phyloP scores from a whole-genome alignment of 1,140 invertebrate species.

The Calycopis cecrops region DNA sequence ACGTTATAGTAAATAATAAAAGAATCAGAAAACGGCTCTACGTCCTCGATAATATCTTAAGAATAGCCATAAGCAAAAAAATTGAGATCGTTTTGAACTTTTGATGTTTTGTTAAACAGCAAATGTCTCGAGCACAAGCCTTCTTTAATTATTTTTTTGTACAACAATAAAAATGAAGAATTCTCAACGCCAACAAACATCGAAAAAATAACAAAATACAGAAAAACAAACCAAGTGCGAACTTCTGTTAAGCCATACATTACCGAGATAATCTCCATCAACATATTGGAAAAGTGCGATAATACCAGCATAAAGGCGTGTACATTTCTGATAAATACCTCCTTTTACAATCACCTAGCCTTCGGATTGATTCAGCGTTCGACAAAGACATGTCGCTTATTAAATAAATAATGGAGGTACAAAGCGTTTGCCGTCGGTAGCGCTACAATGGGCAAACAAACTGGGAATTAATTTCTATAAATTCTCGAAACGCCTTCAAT shows the following conservation, averaged over 20 bases:
- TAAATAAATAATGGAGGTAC: constrained; percentile 69
- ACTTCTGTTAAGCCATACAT: constrained; percentile 1
- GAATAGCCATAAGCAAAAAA: too few species aligned
- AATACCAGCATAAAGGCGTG: constrained; percentile 22
- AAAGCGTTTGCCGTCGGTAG: constrained; percentile 55
- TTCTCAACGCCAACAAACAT: too few species aligned
- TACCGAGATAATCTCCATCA: constrained; percentile 12
- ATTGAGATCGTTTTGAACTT: too few species aligned
- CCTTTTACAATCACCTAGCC: constrained; percentile 43
- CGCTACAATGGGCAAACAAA: constrained; percentile 63
- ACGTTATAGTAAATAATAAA: too few species aligned
- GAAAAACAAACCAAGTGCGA: not conserved
- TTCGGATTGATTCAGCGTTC: constrained; percentile 49
- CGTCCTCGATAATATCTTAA: too few species aligned
- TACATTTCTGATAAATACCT: constrained; percentile 32
- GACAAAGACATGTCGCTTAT: constrained; percentile 58
- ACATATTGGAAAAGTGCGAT: constrained; percentile 16
- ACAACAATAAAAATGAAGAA: too few species aligned
- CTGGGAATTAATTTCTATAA: constrained; percentile 70
- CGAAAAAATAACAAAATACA: too few species aligned
- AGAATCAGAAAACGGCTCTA: too few species aligned
- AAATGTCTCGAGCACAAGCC: too few species aligned
- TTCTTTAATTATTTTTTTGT: too few species aligned
- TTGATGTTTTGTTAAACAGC: too few species aligned
- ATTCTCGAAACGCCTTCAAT: constrained; percentile 67